A percentile compares a stretch with the other conserved stretches of the same genome.
phyloP scores from a whole-genome alignment of 1,140 invertebrate species.

The Anagrus nilaparvatae region DNA sequence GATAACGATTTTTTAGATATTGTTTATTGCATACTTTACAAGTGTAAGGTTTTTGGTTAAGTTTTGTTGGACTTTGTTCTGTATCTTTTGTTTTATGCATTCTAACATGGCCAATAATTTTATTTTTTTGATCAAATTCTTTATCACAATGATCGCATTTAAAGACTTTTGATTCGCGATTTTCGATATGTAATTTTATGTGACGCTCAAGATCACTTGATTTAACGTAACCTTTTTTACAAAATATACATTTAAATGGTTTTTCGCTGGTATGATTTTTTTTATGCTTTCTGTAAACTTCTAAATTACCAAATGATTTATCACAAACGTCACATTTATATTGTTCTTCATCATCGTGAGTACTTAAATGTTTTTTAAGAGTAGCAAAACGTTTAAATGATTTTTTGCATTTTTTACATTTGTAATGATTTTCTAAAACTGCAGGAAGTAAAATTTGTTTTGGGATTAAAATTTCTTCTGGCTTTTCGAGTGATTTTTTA shows the following conservation, averaged over 20 bases:
- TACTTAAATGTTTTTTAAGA: too few relatives aligned
- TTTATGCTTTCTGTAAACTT: slow-evolving; percentile 52
- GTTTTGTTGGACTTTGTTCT: slow-evolving; percentile 65
- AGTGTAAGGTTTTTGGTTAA: slow-evolving; percentile 45
- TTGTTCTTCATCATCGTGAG: too few relatives aligned
- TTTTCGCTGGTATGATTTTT: slow-evolving; percentile 51
- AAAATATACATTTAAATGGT: slow-evolving; percentile 51
- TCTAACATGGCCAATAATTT: slow-evolving; percentile 63
- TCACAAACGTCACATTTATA: slow-evolving; percentile 58
- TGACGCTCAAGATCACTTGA: slow-evolving; percentile 59
- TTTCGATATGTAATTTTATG: slow-evolving; percentile 57
- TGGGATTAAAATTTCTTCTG: too few relatives aligned
- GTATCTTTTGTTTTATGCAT: slow-evolving; percentile 59
- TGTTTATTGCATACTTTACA: slow-evolving; percentile 3
- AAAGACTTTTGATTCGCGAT: slow-evolving; percentile 58
- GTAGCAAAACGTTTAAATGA: too few relatives aligned
- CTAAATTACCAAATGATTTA: slow-evolving; percentile 50
- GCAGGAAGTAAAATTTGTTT: too few relatives aligned
- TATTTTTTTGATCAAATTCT: slow-evolving; percentile 68
- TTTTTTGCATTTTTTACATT: too few relatives aligned
- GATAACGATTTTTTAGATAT: too few relatives aligned
- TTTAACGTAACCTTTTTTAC: slow-evolving; percentile 56
- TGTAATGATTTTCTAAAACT: too few relatives aligned
- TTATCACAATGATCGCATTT: slow-evolving; percentile 55
- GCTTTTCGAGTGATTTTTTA: too few relatives aligned